A percentile compares a stretch with the other conserved stretches of the same genome.
These are phyloP conservation scores for Eospalax fontanierii DNA, from an alignment of 2,797 vertebrate genomes.

Conservation along the genomic window DNA sequence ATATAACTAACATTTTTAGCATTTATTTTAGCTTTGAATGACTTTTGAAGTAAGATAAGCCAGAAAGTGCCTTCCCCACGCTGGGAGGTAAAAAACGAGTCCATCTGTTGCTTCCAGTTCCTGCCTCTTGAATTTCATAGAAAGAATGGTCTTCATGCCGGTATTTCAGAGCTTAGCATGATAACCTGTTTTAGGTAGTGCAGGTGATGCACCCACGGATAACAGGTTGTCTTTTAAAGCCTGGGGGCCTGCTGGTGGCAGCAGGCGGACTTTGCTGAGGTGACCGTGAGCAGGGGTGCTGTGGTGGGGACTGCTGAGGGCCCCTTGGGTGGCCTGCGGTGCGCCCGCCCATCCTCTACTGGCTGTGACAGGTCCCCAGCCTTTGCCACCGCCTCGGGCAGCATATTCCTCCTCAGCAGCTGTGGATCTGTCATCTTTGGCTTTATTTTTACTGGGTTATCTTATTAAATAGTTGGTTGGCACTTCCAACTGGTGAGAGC, in stretches of 20 bases:
- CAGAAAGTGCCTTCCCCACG: neutral
- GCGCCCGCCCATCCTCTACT: accelerated
- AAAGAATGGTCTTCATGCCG: neutral
- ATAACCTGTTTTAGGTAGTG: no score
- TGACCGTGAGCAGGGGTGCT: neutral
- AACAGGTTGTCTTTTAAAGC: neutral
- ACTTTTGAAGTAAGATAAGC: neutral
- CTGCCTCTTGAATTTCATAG: neutral
- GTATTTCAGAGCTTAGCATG: neutral
- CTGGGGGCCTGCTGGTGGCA: neutral
- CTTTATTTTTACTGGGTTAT: neutral
- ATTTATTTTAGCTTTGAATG: neutral
- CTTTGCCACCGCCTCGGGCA: accelerated
- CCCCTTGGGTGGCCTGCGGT: neutral
- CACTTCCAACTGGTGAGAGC: neutral
- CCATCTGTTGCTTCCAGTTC: neutral
- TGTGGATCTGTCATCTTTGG: neutral
- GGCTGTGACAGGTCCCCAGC: neutral
- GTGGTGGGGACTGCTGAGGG: neutral
- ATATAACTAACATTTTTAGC: accelerated
- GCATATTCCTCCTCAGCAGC: neutral
- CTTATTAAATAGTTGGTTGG: no score
- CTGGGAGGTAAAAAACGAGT: accelerated
- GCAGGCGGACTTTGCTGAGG: neutral
- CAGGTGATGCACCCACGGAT: neutral